Percentiles rank a stretch among this genome's conserved stretches.
These are phyloP conservation scores for Montipora capricornis DNA, from an alignment of 64 coral and sea anemone genomes.

Conservation along the genomic window DNA sequence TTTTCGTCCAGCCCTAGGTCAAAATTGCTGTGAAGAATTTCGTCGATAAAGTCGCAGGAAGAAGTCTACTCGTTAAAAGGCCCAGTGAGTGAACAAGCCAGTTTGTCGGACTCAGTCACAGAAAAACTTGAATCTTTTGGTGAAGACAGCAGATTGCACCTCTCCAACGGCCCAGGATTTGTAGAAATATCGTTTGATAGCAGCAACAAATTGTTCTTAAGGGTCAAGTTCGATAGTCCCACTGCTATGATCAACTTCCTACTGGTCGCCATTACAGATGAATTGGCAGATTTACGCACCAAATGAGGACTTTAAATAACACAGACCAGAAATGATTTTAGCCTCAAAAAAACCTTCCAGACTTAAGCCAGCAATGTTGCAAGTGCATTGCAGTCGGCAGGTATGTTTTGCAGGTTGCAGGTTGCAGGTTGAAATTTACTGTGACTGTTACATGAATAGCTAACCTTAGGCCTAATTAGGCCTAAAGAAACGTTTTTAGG, in stretches of 20 bases:
- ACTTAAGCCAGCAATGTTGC: background rate
- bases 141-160: background rate
- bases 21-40: background rate
- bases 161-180: background rate
- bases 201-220: background rate
- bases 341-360: constrained; percentile 2
- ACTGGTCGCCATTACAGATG: background rate
- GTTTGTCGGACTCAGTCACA: too few relatives aligned
- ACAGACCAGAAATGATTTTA: background rate
- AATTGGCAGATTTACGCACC: background rate
- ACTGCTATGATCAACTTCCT: background rate
- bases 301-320: background rate
- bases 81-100: background rate
- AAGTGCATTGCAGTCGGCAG: background rate
- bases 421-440: too few relatives aligned
- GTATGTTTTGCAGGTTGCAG: too few relatives aligned
- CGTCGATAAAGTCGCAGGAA: background rate
- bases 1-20: background rate
- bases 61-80: background rate
- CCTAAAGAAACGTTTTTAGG: too few relatives aligned
- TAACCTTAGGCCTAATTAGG: too few relatives aligned
- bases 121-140: too few relatives aligned
- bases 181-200: background rate
- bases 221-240: background rate
- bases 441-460: too few relatives aligned